Percentiles rank a stretch among this genome's conserved stretches.
phyloP scores from a whole-genome alignment of 2,113 vertebrate species.

The Macquaria ambigua region DNA sequence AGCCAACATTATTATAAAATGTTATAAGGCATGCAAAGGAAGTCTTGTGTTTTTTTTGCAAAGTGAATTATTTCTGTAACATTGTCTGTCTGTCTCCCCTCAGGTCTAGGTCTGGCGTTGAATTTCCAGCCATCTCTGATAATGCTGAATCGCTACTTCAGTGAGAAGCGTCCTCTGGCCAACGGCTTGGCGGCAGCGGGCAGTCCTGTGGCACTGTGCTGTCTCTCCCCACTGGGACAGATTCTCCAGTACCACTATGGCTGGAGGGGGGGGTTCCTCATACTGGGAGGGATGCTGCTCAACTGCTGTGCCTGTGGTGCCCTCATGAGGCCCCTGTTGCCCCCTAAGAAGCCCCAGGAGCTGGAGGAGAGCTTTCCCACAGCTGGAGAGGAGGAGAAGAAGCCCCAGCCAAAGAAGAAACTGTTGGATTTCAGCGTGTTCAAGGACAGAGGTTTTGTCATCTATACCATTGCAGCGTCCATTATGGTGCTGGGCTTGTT shows the following conservation, averaged over 20 bases:
- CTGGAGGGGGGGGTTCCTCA: constrained; percentile 94
- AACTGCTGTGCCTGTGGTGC: constrained; percentile 94
- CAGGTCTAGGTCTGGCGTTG: constrained; percentile 92
- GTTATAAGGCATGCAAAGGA: neutral
- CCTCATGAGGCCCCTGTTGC: constrained; percentile 90
- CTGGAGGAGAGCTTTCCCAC: constrained; percentile 36
- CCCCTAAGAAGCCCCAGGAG: constrained; percentile 66
- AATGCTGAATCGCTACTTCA: constrained; percentile 96
- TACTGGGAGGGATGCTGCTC: constrained; percentile 92
- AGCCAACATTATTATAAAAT: neutral
- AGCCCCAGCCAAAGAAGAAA: constrained; percentile 76
- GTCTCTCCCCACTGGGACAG: constrained; percentile 93
- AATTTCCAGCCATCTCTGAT: constrained; percentile 97
- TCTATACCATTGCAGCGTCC: constrained; percentile 90
- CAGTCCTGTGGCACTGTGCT: constrained; percentile 92
- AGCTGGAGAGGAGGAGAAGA: constrained; percentile 51
- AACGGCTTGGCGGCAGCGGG: constrained; percentile 93
- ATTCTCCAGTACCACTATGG: constrained; percentile 88
- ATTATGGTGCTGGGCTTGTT: constrained; percentile 96
- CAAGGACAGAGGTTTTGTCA: constrained; percentile 89
- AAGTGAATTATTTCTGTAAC: neutral
- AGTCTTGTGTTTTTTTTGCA: neutral
- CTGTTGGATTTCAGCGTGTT: constrained; percentile 93
- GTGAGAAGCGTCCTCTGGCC: constrained; percentile 90
- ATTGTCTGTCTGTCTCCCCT: neutral